phyloP scores from a whole-genome alignment of 2,797 vertebrate genomes.

The Chloroceryle inda region DNA sequence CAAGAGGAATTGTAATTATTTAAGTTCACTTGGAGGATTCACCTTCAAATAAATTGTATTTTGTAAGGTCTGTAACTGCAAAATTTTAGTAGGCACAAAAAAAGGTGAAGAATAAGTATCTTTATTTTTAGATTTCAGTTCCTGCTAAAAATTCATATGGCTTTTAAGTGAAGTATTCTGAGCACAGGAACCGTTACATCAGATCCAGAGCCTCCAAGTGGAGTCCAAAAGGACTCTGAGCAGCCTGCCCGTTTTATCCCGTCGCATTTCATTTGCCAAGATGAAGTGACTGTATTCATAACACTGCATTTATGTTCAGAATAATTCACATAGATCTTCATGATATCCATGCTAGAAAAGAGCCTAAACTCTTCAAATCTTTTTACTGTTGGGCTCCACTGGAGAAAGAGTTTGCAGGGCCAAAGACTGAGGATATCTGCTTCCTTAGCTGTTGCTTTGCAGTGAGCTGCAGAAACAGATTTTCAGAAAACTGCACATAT shows the following conservation, averaged over 20 bases:
- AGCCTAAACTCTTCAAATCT: not conserved
- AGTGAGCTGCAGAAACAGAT: not conserved
- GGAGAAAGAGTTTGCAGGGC: not conserved
- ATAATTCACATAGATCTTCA: not conserved
- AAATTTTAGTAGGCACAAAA: conserved; percentile 6
- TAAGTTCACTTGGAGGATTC: not conserved
- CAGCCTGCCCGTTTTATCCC: not conserved
- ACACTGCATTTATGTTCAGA: not conserved
- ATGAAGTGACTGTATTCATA: not conserved
- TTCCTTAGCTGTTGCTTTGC: not conserved
- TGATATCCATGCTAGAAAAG: not conserved
- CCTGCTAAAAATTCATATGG: not conserved
- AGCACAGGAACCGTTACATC: not conserved
- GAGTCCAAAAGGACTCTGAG: not conserved
- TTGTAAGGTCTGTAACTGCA: not conserved
- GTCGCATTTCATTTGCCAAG: not conserved
- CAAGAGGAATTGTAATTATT: not conserved
- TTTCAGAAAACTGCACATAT: not conserved
- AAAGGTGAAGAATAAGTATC: not conserved
- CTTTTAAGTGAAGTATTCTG: not conserved
- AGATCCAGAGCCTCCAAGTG: not conserved
- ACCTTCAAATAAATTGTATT: not conserved
- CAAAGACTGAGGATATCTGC: not conserved
- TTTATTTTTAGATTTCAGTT: conserved; percentile 6
- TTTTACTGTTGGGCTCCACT: not conserved